Percentiles rank a stretch among this genome's conserved stretches.
phyloP scores from a whole-genome alignment of 2,888 invertebrate species.

The Prenolepis imparis region DNA sequence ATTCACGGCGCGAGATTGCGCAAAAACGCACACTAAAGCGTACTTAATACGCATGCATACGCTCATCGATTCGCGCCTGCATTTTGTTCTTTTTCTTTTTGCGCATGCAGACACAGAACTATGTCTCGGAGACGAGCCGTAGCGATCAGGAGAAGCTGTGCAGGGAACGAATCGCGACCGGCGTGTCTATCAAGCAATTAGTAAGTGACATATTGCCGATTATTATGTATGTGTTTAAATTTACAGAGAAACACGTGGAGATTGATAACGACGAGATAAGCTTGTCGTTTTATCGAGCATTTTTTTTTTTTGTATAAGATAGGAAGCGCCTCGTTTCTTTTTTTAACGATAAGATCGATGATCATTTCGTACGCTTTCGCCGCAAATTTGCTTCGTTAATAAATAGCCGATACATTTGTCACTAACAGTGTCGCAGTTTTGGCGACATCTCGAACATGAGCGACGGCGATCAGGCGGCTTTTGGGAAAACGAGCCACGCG shows the following conservation, averaged over 20 bases:
- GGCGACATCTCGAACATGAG: slow-evolving; percentile 88
- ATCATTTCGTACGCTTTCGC: slow-evolving; percentile 36
- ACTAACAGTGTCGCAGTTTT: slow-evolving; percentile 89
- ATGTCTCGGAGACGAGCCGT: slow-evolving; percentile 85
- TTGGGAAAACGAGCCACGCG: slow-evolving; percentile 80
- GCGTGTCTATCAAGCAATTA: slow-evolving; percentile 87
- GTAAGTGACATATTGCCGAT: slow-evolving; percentile 81
- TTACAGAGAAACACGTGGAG: background rate
- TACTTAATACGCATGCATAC: slow-evolving; percentile 47
- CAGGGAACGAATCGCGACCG: slow-evolving; percentile 86
- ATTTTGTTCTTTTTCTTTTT: slow-evolving; percentile 72
- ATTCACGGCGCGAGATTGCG: background rate
- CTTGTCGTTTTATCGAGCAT: background rate
- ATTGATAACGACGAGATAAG: background rate
- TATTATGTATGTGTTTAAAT: background rate
- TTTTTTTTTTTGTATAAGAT: background rate
- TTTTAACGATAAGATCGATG: slow-evolving; percentile 17
- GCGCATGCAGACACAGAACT: slow-evolving; percentile 85
- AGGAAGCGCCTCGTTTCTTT: background rate
- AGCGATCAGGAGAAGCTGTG: slow-evolving; percentile 83
- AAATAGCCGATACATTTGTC: slow-evolving; percentile 73
- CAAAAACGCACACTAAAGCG: background rate
- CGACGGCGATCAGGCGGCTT: slow-evolving; percentile 84
- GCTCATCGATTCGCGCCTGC: slow-evolving; percentile 28
- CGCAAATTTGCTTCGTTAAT: slow-evolving; percentile 49